Base-by-base conservation (phyloP, 2,888 invertebrate species). In the Pollenia angustigena region DNA sequence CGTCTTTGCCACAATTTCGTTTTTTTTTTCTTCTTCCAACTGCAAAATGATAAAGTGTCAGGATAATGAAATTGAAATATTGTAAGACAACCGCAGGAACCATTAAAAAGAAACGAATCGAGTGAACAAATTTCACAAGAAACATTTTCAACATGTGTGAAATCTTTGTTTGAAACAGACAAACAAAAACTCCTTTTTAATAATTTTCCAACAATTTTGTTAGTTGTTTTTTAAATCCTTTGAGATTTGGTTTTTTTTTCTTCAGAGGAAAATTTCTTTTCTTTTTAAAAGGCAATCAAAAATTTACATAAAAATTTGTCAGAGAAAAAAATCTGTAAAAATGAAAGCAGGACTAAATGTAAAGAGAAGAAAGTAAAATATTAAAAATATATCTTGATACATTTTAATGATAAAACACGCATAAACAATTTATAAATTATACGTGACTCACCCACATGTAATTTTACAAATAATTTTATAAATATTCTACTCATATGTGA, bases 331-430 rank as follows among this genome's bases (percentile, higher is more conserved):
- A 58, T 32, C 40, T 54, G 16, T 10, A 23, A 56, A 18, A 60
- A 60, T 56, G 46, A 56, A 81, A 42, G 54, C 9, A 18, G 16
- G 3, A 16, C 3, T 1, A 66, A 74, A 18, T 18, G n/a, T 46
- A 16, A 23, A n/a, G 14, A 42, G 48, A 32, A 52, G 42, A 69
- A 52, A 69, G 66, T 60, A 58, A 74, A 80, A 56, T 64, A 52
- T 74, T 18, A 56, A 58, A 23, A 75, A 46, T 16, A 40, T 69
- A 68, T 72, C 16, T 78, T 78, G 81, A 84, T 87, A 81, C 82
- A 88, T 87, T 88, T 89, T 88, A 88, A 88, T 88, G 88, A 88
- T 89, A 89, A 89, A 88, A 88, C 88, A 87, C 79, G 87, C 89
- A 88, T 88, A 89, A 88, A 88, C 89, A 89, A 89, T 89, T 89